A percentile compares a stretch with the other conserved stretches of the same genome.
Evolutionary conservation across 2,888 invertebrate genomes (phyloP).

Genomic region (Heliothis peltigera): DNA sequence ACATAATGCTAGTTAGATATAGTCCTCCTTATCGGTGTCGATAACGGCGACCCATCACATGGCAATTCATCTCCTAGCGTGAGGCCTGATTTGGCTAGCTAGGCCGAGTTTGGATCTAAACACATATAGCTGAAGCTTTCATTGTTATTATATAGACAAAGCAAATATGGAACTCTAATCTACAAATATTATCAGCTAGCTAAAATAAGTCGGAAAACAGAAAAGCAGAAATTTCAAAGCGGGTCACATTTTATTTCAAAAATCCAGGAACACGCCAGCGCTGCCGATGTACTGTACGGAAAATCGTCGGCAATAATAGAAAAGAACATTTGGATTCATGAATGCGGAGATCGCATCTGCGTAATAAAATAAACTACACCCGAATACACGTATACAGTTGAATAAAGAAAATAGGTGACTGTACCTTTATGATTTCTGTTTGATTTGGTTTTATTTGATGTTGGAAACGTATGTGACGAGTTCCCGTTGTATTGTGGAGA

Average conservation of each 20-base stretch:
- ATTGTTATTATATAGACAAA: too few relatives aligned
- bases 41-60: too few relatives aligned
- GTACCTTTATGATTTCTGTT: conserved; percentile 22
- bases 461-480: conserved; percentile 1
- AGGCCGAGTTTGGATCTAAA: too few relatives aligned
- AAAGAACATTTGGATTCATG: conserved; percentile 75
- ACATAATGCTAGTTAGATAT: too few relatives aligned
- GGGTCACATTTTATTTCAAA: conserved; percentile 45
- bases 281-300: too few relatives aligned
- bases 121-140: too few relatives aligned
- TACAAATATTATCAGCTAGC: conserved; percentile 4
- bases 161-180: too few relatives aligned
- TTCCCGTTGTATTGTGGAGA: conserved; percentile 1
- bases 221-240: conserved; percentile 20
- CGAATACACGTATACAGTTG: conserved; percentile 51
- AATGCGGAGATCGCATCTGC: conserved; percentile 67
- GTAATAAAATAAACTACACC: conserved; percentile 62
- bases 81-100: too few relatives aligned
- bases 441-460: conserved; percentile 39
- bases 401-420: conserved; percentile 52
- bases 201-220: conserved; percentile 16
- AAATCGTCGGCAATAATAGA: conserved; percentile 69
- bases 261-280: conserved; percentile 44
- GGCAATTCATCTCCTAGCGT: too few relatives aligned
- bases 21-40: too few relatives aligned